Evolutionary conservation across 2,797 vertebrate species (phyloP), one percentile per base, ranked within the genome.

Genomic region (Salmo trutta): DNA sequence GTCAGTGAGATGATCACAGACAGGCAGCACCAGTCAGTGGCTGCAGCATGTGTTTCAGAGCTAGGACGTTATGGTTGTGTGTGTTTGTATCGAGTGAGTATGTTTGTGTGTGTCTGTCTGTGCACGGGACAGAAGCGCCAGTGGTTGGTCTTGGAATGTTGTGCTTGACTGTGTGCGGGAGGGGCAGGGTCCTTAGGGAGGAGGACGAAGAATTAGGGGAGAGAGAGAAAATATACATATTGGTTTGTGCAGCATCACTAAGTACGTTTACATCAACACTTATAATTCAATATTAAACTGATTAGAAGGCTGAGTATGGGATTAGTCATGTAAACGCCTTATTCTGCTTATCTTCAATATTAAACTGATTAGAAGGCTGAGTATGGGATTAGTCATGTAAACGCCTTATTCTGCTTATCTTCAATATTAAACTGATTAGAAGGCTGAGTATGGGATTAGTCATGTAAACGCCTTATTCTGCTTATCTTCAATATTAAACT

Each of bases 61-160:
- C 10, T 14, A 12, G 41, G 41, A 47, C 41, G 14, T 59, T 59
- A n/a, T n/a, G n/a, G 56, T n/a, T 80, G 75, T 80, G 87, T 84
- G 81, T 82, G 88, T 86, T 79, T 86, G 29, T 1, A 78, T 59
- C 73, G 59, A 4, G 16, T 5, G 62, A 54, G 53, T 54, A 16
- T 54, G 16, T 54, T 15, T 56, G 17, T 56, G 17, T 56, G 4
- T 56, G 0, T 53, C 12, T 53, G 17, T 56, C 1, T 56, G 17
- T 78, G 72, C 77, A 75, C 47, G 74, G 71, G 78, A 79, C 71
- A 64, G 79, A 56, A 85, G 80, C 29, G 75, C 80, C 69, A 1
- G 36, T 12, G 3, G 79, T 81, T 79, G 56, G 56, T 59, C n/a
- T 59, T 59, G 56, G n/a, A 41, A 19, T n/a, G 15, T 15, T 41